These are phyloP conservation scores for Delia radicum DNA, from an alignment of 1,140 invertebrate genomes.

Conservation along the genomic window DNA sequence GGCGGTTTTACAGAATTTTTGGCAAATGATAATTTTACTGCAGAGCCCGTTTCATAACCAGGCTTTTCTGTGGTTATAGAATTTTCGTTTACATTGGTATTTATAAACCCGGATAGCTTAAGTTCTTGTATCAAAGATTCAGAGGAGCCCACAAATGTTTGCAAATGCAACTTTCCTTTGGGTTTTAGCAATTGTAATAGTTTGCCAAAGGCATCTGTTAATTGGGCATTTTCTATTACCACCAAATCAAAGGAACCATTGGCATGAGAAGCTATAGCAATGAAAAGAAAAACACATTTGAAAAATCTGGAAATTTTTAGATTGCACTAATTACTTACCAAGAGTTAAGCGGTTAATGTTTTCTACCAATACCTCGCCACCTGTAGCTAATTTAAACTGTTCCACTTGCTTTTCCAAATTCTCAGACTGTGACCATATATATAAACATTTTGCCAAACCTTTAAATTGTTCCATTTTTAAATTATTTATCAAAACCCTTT, in stretches of 20 bases:
- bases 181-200: conserved; percentile 63
- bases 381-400: conserved; percentile 38
- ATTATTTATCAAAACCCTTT: background rate
- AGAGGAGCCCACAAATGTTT: conserved; percentile 51
- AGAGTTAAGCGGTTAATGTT: conserved; percentile 51
- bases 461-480: conserved; percentile 50
- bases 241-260: conserved; percentile 63
- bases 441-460: conserved; percentile 42
- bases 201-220: conserved; percentile 59
- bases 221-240: conserved; percentile 60
- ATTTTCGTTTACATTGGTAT: conserved; percentile 55
- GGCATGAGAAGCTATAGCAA: conserved; percentile 56
- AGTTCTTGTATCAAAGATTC: conserved; percentile 57
- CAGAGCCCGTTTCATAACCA: conserved; percentile 66
- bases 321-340: conserved; percentile 36
- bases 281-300: conserved; percentile 24
- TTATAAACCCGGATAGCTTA: conserved; percentile 67
- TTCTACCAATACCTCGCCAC: conserved; percentile 47
- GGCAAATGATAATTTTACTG: conserved; percentile 57
- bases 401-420: conserved; percentile 43
- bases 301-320: background rate
- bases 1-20: conserved; percentile 30
- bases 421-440: conserved; percentile 45
- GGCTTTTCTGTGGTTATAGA: conserved; percentile 64
- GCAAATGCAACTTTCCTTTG: conserved; percentile 59